phyloP scores from a whole-genome alignment of 92 coral and sea anemone genomes.

The Porites lobata region DNA sequence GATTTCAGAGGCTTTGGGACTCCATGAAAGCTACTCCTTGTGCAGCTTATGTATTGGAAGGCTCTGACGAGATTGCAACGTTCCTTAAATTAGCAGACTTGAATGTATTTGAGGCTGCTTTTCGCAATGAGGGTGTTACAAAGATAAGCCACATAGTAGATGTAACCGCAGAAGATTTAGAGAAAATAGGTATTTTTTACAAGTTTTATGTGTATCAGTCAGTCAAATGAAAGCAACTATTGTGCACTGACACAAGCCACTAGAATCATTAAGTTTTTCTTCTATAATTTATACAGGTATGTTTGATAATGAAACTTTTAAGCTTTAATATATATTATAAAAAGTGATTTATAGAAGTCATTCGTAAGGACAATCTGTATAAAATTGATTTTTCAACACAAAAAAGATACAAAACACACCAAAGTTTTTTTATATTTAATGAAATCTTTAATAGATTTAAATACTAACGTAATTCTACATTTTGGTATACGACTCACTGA shows the following conservation, averaged over 20 bases:
- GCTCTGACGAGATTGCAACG: conserved; percentile 30
- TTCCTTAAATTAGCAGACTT: conserved; percentile 57
- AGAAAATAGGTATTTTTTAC: conserved; percentile 41
- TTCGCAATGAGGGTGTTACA: conserved; percentile 57
- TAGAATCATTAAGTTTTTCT: background rate
- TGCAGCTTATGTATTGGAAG: conserved; percentile 9
- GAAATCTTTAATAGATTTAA: conserved; percentile 1
- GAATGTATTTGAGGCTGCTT: conserved; percentile 50
- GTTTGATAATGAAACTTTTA: conserved; percentile 20
- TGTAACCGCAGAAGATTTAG: conserved; percentile 57
- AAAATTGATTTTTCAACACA: conserved; percentile 14
- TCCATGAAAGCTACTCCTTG: conserved; percentile 11
- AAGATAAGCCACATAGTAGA: conserved; percentile 53
- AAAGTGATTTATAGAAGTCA: conserved; percentile 21
- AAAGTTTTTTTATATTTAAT: conserved; percentile 2
- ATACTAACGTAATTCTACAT: background rate
- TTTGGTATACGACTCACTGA: conserved; percentile 40
- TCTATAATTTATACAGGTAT: conserved; percentile 10
- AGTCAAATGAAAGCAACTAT: conserved; percentile 1
- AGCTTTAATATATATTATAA: background rate
- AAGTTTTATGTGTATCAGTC: conserved; percentile 1
- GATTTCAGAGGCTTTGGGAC: conserved; percentile 50
- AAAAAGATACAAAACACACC: conserved; percentile 1
- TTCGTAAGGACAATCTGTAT: conserved; percentile 20
- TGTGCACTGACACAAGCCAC: background rate